Percentiles rank a stretch among this genome's conserved stretches.
phyloP scores from a whole-genome alignment of 2,113 vertebrate genomes.

The Mixornis gularis region DNA sequence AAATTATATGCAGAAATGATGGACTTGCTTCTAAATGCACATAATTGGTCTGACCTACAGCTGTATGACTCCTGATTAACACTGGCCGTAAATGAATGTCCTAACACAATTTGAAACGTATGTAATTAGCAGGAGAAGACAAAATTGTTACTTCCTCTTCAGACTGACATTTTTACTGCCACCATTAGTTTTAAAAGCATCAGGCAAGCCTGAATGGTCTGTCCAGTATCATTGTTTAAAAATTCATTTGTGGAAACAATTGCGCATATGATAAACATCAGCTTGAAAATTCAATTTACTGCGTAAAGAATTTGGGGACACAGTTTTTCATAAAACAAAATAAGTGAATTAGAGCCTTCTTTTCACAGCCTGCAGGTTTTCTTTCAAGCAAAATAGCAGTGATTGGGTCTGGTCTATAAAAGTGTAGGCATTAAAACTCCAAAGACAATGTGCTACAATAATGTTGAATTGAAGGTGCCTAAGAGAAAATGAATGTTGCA shows the following conservation, averaged over 20 bases:
- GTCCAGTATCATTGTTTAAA: background rate
- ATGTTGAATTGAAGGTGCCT: background rate
- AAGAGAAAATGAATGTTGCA: background rate
- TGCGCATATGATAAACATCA: background rate
- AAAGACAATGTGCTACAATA: background rate
- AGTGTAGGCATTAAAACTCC: background rate
- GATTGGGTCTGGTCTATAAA: background rate
- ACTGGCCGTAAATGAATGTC: background rate
- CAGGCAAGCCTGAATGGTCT: background rate
- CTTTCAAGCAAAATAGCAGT: constrained; percentile 1
- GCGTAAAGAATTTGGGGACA: background rate
- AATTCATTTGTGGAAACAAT: constrained; percentile 19
- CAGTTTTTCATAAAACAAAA: background rate
- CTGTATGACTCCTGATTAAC: background rate
- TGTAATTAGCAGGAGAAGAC: background rate
- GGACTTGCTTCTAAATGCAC: background rate
- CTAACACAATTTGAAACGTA: background rate
- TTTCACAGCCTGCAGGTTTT: background rate
- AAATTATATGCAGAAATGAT: background rate
- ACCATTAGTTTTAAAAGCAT: background rate
- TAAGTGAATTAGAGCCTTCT: constrained; percentile 8
- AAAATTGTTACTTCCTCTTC: constrained; percentile 9
- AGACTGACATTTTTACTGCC: background rate
- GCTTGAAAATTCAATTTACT: constrained; percentile 19
- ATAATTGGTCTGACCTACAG: background rate